Percentiles rank a stretch among this genome's conserved stretches.
Evolutionary conservation across 2,113 vertebrate genomes (phyloP).

Genomic region (Chloebia gouldiae): DNA sequence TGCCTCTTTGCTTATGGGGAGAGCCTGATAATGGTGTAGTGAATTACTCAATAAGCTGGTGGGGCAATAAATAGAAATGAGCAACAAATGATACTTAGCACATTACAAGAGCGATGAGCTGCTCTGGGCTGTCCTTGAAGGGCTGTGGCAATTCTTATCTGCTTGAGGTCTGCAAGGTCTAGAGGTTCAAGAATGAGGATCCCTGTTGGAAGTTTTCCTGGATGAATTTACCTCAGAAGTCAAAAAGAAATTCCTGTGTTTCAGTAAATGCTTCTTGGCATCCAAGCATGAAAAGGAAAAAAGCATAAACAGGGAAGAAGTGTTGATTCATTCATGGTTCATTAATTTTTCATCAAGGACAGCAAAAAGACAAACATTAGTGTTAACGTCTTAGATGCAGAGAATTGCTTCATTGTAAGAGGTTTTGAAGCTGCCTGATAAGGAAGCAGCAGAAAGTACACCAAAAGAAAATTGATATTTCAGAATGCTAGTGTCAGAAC

Average conservation of each 20-base stretch:
- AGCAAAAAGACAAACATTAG: constrained; percentile 28
- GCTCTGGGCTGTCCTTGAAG: background rate
- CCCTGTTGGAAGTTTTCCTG: background rate
- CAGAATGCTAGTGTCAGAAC: background rate
- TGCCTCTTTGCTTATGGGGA: background rate
- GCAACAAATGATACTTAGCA: background rate
- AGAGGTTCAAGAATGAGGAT: background rate
- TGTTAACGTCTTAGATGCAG: background rate
- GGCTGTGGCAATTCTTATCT: background rate
- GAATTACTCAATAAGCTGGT: background rate
- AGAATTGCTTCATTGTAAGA: background rate
- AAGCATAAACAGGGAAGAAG: background rate
- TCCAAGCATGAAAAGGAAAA: background rate
- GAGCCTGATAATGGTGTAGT: background rate
- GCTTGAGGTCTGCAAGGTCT: background rate
- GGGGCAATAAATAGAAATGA: background rate
- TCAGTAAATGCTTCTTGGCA: background rate
- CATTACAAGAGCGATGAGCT: background rate
- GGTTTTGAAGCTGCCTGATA: background rate
- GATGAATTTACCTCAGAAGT: background rate
- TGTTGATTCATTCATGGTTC: constrained; percentile 8
- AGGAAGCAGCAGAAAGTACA: background rate
- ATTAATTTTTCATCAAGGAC: constrained; percentile 38
- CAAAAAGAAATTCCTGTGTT: background rate
- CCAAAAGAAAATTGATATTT: background rate